Evolutionary conservation across 1,140 invertebrate species (phyloP).

Genomic region (Leucophenga varia): DNA sequence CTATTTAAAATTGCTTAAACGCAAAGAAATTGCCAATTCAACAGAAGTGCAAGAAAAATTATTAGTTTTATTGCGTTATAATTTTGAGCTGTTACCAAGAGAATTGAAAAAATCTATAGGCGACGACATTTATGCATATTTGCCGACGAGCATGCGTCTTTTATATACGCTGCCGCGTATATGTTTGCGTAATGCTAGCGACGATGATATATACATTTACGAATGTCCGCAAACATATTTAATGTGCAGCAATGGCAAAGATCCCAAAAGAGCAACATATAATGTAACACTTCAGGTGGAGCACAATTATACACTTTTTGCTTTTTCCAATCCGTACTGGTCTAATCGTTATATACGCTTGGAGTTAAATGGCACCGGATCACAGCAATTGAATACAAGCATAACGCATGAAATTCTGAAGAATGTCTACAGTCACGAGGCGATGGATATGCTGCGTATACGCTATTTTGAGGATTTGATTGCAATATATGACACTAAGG

Average conservation of each 20-base stretch:
- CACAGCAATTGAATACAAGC: slow-evolving; percentile 7
- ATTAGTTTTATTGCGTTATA: slow-evolving; percentile 20
- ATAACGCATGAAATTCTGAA: slow-evolving; percentile 23
- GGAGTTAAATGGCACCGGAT: slow-evolving; percentile 15
- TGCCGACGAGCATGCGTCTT: slow-evolving; percentile 22
- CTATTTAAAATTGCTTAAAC: slow-evolving; percentile 25
- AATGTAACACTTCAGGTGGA: slow-evolving; percentile 20
- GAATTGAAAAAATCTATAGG: slow-evolving; percentile 15
- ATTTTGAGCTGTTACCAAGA: slow-evolving; percentile 20
- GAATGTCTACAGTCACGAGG: slow-evolving; percentile 30
- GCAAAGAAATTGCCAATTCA: slow-evolving; percentile 19
- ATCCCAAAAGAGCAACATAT: slow-evolving; percentile 33
- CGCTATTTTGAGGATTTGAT: too few relatives aligned
- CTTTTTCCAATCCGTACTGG: slow-evolving; percentile 33
- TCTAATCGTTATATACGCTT: slow-evolving; percentile 30
- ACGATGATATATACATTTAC: slow-evolving; percentile 28
- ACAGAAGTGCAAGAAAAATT: slow-evolving; percentile 1
- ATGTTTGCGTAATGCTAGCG: slow-evolving; percentile 32
- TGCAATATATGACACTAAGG: slow-evolving; percentile 24
- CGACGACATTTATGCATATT: slow-evolving; percentile 15
- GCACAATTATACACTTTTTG: slow-evolving; percentile 18
- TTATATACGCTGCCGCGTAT: slow-evolving; percentile 34
- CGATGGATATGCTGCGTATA: too few relatives aligned
- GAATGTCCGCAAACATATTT: slow-evolving; percentile 41
- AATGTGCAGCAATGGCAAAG: slow-evolving; percentile 34